phyloP scores from a whole-genome alignment of 2,113 vertebrate species.

The Actenoides hombroni region DNA sequence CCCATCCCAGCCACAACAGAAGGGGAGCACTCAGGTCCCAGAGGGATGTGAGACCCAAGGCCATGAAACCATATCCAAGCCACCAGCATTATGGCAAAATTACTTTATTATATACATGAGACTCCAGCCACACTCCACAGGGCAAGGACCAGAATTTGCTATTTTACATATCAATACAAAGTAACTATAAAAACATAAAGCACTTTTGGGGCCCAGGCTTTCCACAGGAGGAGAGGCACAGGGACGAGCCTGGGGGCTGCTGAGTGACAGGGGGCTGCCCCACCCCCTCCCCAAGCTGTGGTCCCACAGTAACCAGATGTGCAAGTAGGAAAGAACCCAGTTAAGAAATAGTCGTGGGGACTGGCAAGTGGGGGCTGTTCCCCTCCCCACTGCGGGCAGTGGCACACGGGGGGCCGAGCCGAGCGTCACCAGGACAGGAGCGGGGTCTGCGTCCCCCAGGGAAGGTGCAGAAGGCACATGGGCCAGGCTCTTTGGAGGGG shows the following conservation, averaged over 20 bases:
- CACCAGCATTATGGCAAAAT: slow-evolving; percentile 46
- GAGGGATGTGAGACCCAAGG: not conserved
- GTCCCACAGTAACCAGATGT: slow-evolving; percentile 40
- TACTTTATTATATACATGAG: slow-evolving; percentile 70
- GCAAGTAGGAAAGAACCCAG: slow-evolving; percentile 42
- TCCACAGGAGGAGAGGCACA: slow-evolving; percentile 59
- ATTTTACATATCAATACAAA: slow-evolving; percentile 69
- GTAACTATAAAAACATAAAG: slow-evolving; percentile 74
- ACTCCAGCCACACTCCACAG: slow-evolving; percentile 68
- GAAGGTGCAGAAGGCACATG: slow-evolving; percentile 66
- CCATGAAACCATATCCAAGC: not conserved
- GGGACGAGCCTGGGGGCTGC: slow-evolving; percentile 12
- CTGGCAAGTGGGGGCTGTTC: not conserved
- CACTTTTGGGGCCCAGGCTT: slow-evolving; percentile 61
- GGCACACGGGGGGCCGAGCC: fast-evolving
- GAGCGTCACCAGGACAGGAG: not conserved
- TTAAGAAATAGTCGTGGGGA: slow-evolving; percentile 2
- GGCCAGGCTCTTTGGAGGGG: slow-evolving; percentile 61
- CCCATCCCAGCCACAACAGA: not conserved
- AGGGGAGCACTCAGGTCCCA: not conserved
- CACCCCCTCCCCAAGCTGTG: not conserved
- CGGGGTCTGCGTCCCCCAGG: not conserved
- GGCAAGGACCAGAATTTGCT: slow-evolving; percentile 61
- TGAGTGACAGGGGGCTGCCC: not conserved
- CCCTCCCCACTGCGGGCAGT: not conserved